Percentiles rank a stretch among this genome's conserved stretches.
phyloP scores from a whole-genome alignment of 2,797 vertebrate genomes.

The Gymnoscopelus braueri region DNA sequence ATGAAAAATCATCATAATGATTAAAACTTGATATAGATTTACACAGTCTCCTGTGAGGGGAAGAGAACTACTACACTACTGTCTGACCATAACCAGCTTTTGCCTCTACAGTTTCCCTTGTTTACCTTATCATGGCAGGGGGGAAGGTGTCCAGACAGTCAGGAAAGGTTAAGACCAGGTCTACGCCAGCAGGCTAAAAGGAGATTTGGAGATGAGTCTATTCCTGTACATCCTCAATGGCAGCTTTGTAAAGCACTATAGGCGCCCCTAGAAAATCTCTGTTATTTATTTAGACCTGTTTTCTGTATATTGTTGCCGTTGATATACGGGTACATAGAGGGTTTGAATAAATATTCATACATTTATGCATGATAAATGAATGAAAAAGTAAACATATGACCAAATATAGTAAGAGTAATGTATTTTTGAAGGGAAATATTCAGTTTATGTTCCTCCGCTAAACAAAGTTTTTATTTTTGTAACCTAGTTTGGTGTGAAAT shows the following conservation, averaged over 20 bases:
- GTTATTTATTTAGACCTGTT: conserved; percentile 40
- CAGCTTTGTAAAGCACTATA: conserved; percentile 60
- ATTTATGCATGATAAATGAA: conserved; percentile 19
- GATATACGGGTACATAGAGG: conserved; percentile 30
- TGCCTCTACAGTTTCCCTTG: conserved; percentile 46
- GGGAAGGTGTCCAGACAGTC: conserved; percentile 62
- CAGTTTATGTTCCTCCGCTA: not conserved
- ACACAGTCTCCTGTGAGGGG: too few relatives aligned
- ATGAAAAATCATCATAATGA: not conserved
- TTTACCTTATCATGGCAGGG: conserved; percentile 61
- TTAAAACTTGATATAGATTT: not conserved
- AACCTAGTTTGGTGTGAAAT: conserved; percentile 35
- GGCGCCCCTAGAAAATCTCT: conserved; percentile 38
- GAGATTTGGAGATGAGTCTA: conserved; percentile 62
- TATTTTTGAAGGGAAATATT: conserved; percentile 4
- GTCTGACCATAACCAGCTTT: conserved; percentile 25
- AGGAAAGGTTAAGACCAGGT: conserved; percentile 51
- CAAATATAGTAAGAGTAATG: conserved; percentile 15
- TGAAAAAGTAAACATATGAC: not conserved
- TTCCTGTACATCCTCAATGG: conserved; percentile 62
- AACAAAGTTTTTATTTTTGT: conserved; percentile 17
- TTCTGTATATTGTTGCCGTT: conserved; percentile 37
- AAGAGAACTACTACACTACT: not conserved
- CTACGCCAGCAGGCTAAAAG: conserved; percentile 52
- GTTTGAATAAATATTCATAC: conserved; percentile 22